Percentiles rank a stretch among this genome's conserved stretches.
Evolutionary conservation across 2,888 invertebrate species (phyloP).

Genomic region (Pandemis heparana): DNA sequence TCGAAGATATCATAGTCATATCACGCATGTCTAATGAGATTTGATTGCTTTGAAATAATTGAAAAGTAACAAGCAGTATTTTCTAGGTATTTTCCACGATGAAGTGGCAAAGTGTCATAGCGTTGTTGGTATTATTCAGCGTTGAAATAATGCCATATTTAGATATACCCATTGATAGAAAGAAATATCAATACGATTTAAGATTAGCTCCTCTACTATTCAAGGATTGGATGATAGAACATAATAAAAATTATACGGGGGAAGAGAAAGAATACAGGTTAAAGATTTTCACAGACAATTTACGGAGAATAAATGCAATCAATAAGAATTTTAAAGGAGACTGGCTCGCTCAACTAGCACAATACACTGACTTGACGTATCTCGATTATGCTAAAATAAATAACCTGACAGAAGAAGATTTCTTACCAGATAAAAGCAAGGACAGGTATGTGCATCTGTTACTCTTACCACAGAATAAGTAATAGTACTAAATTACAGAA

Average conservation of each 20-base stretch:
- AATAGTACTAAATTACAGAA: too few relatives aligned
- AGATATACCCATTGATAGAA: neutral
- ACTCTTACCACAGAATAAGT: too few relatives aligned
- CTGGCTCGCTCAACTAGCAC: conserved; percentile 18
- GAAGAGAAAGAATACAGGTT: neutral
- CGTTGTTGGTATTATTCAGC: neutral
- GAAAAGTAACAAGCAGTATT: neutral
- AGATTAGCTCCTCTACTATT: conserved; percentile 12
- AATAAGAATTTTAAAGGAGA: conserved; percentile 14
- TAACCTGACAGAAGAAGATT: conserved; percentile 4
- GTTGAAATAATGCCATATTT: neutral
- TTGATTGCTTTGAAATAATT: conserved; percentile 14
- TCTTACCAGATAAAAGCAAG: neutral
- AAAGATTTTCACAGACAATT: conserved; percentile 25
- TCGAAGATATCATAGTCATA: neutral
- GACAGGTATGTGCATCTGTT: conserved; percentile 13
- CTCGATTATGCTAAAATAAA: conserved; percentile 10
- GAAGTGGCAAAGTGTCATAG: neutral
- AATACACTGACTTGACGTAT: conserved; percentile 13
- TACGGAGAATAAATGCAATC: conserved; percentile 33
- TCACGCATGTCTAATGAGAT: conserved; percentile 1
- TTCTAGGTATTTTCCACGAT: neutral
- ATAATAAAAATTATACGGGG: conserved; percentile 20
- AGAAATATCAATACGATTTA: conserved; percentile 20
- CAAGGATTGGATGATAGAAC: conserved; percentile 1